These are phyloP conservation scores for Pseudopipra pipra DNA, from an alignment of 2,113 vertebrate genomes.

Conservation along the genomic window DNA sequence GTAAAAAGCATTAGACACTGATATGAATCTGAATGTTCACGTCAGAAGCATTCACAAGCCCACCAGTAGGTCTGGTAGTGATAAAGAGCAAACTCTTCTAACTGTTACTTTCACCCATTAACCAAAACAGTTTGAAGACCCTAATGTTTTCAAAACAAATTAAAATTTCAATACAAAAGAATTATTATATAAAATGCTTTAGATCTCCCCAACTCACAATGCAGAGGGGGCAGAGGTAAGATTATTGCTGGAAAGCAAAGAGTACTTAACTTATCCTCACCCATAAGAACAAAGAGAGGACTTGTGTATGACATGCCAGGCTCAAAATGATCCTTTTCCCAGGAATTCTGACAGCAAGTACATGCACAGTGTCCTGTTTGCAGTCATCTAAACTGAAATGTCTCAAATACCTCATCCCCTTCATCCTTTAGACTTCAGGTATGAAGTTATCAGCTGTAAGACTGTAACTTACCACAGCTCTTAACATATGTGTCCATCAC, in stretches of 20 bases:
- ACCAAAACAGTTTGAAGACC: background rate
- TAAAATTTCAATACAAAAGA: background rate
- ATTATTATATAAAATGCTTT: background rate
- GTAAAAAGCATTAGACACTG: background rate
- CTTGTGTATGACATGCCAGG: background rate
- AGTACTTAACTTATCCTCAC: background rate
- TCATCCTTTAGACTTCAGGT: background rate
- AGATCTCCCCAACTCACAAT: background rate
- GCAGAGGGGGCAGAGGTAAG: accelerated
- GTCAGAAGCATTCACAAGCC: background rate
- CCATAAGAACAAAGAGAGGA: background rate
- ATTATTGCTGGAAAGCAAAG: background rate
- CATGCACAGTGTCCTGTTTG: background rate
- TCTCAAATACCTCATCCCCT: background rate
- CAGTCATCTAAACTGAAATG: background rate
- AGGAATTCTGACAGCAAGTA: background rate
- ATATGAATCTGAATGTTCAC: background rate
- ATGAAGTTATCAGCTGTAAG: background rate
- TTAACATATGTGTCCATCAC: conserved; percentile 99
- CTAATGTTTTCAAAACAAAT: background rate
- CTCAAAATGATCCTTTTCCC: background rate
- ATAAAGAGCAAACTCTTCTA: background rate
- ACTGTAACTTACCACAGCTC: conserved; percentile 88
- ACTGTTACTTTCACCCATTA: background rate
- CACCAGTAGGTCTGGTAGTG: background rate